Evolutionary conservation across 2,797 vertebrate genomes (phyloP), one percentile per base, ranked within the genome.

Genomic region (Capromys pilorides): DNA sequence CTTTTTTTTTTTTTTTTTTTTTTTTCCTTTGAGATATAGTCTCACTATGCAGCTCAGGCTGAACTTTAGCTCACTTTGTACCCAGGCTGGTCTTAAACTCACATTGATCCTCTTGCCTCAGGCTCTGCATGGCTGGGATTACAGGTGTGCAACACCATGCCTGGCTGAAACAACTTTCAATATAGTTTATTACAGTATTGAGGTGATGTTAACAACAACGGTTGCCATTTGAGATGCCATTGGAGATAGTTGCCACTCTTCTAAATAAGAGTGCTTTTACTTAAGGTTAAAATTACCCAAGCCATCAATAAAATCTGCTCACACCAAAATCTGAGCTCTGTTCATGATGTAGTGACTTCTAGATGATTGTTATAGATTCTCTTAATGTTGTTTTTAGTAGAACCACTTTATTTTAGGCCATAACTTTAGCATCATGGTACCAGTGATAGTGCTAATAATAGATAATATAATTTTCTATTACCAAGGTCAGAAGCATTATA

Each of bases 1-100:
- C 11, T 86, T 95, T 89, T 84, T 89, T 84, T 54, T 54, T 54
- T 18, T 54, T 54, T n/a, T 86, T 95, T 89, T 84, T 89, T 84
- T 54, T 54, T 54, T 18, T 54, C 16, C 54, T 54, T 54, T 54
- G 54, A 3, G 14, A 54, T 54, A 54, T 54, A 14, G 54, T 54
- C 54, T 54, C 54, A 54, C 14, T 54, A 54, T 54, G 13, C 54
- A 54, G 54, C 54, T 54, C 54, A 54, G 54, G 54, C 54, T 54
- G 54, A 14, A 13, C 54, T 54, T 54, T 13, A 54, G 54, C 54
- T 54, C 54, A 54, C 14, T 54, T 16, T 54, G 54, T 54, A 54
- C 54, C 54, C 54, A 54, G 54, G 54, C 54, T 54, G 54, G 54
- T 54, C 54, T 54, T 14, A 54, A 54, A 18, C 54, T 54, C 54